phyloP scores from a whole-genome alignment of 2,888 invertebrate genomes.

The Oegoconia quadripuncta region DNA sequence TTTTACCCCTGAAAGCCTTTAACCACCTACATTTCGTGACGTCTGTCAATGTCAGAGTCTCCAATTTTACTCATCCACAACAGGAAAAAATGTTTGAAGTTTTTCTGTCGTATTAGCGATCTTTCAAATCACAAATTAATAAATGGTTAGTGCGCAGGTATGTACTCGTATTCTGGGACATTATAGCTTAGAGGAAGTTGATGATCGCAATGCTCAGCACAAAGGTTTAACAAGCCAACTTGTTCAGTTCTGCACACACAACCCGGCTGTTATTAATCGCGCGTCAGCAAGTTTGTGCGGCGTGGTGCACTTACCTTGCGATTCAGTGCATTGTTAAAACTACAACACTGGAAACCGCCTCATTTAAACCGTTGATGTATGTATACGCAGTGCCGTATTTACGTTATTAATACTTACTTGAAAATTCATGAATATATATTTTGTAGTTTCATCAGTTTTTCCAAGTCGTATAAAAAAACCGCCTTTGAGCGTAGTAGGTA shows the following conservation, averaged over 20 bases:
- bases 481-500: too few species aligned
- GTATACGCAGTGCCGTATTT: slow-evolving; percentile 20
- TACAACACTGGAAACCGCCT: slow-evolving; percentile 28
- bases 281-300: slow-evolving; percentile 41
- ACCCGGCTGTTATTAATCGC: slow-evolving; percentile 53
- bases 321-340: slow-evolving; percentile 46
- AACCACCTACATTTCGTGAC: too few species aligned
- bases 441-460: neutral
- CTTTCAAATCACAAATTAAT: neutral
- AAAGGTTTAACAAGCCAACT: slow-evolving; percentile 59
- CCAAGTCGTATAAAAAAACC: too few species aligned
- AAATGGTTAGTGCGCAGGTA: neutral
- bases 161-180: slow-evolving; percentile 10
- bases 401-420: slow-evolving; percentile 1
- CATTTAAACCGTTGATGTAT: slow-evolving; percentile 32
- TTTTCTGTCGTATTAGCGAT: too few species aligned
- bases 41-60: too few species aligned
- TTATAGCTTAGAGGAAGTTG: slow-evolving; percentile 19
- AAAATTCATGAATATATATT: neutral
- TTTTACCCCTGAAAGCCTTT: too few species aligned
- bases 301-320: slow-evolving; percentile 36
- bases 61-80: too few species aligned
- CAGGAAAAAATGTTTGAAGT: too few species aligned
- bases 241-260: slow-evolving; percentile 50
- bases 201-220: slow-evolving; percentile 34